phyloP scores from a whole-genome alignment of 2,888 invertebrate genomes.

The Cryptocheilus praepositus region DNA sequence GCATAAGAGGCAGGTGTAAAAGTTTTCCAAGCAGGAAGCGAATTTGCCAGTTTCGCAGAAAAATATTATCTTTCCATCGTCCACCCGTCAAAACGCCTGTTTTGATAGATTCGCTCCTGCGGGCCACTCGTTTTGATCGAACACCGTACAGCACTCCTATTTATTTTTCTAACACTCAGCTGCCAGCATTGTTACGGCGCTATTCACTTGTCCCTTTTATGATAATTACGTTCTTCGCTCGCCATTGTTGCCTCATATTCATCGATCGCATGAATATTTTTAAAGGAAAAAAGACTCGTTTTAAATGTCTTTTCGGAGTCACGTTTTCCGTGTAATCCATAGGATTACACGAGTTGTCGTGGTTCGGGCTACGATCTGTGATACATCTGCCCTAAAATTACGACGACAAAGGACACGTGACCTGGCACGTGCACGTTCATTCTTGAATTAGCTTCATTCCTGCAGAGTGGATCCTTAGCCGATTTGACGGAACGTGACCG shows the following conservation, averaged over 20 bases:
- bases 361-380: slow-evolving; percentile 59
- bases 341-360: slow-evolving; percentile 61
- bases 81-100: slow-evolving; percentile 45
- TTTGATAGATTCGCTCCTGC: slow-evolving; percentile 57
- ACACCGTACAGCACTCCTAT: slow-evolving; percentile 46
- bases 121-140: slow-evolving; percentile 40
- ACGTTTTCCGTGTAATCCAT: slow-evolving; percentile 63
- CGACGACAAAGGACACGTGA: slow-evolving; percentile 67
- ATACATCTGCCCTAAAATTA: slow-evolving; percentile 67
- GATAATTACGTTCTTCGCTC: slow-evolving; percentile 32
- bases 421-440: slow-evolving; percentile 64
- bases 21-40: slow-evolving; percentile 16
- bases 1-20: background rate
- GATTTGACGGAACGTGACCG: slow-evolving; percentile 4
- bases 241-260: background rate
- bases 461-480: slow-evolving; percentile 62
- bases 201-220: slow-evolving; percentile 43
- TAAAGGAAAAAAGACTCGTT: background rate
- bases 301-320: slow-evolving; percentile 37
- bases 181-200: slow-evolving; percentile 18
- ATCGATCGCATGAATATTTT: background rate
- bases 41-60: slow-evolving; percentile 47
- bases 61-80: slow-evolving; percentile 68
- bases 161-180: slow-evolving; percentile 65
- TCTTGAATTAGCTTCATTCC: slow-evolving; percentile 62